Evolutionary conservation across 2,113 vertebrate species (phyloP).

Genomic region (Helogale parvula): DNA sequence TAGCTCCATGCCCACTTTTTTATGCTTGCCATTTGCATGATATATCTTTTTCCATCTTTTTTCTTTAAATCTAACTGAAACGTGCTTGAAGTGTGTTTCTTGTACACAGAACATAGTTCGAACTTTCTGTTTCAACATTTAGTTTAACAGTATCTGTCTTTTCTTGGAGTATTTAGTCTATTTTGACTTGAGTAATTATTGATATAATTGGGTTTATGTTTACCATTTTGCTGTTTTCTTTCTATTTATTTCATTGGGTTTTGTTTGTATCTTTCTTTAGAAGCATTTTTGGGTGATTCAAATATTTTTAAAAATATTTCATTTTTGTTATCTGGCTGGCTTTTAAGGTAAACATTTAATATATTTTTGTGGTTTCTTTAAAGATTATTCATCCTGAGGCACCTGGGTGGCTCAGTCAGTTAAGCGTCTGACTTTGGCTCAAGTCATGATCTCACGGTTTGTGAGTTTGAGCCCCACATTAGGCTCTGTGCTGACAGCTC

Average conservation of each 20-base stretch:
- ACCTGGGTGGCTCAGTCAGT: too few species aligned
- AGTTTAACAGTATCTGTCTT: background rate
- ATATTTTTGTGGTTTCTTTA: background rate
- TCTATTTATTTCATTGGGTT: background rate
- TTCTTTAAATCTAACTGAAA: background rate
- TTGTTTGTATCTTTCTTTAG: background rate
- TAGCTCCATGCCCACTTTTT: background rate
- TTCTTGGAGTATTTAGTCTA: background rate
- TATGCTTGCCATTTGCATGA: background rate
- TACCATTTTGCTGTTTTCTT: background rate
- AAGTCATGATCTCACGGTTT: too few species aligned
- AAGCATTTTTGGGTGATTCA: background rate
- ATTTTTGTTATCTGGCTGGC: background rate
- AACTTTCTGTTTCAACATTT: background rate
- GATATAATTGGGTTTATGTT: background rate
- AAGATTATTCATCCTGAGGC: background rate
- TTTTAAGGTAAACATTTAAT: background rate
- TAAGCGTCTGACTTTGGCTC: too few species aligned
- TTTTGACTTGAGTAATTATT: background rate
- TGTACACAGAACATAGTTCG: background rate
- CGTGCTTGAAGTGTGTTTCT: background rate
- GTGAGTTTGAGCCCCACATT: too few species aligned
- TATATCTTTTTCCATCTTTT: background rate
- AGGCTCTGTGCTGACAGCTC: too few species aligned
- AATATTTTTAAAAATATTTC: background rate